Evolutionary conservation across 2,888 invertebrate species (phyloP).

Genomic region (Drosophila demipolita): DNA sequence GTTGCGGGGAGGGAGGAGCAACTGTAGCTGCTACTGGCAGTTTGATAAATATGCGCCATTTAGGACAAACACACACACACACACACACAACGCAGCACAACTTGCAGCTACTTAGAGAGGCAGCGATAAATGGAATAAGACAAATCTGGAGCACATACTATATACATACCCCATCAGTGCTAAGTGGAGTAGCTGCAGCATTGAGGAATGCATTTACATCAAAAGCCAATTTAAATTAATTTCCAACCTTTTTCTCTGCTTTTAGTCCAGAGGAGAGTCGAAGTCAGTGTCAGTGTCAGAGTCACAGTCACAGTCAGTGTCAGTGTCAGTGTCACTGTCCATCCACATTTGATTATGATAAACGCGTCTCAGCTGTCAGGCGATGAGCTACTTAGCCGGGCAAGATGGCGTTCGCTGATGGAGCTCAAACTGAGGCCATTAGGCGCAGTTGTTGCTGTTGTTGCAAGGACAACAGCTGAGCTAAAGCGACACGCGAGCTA

Average conservation of each 20-base stretch:
- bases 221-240: conserved; percentile 85
- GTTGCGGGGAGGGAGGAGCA: background rate
- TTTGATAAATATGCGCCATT: conserved; percentile 78
- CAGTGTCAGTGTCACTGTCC: conserved; percentile 41
- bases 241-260: conserved; percentile 79
- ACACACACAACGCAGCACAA: conserved; percentile 59
- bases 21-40: conserved; percentile 49
- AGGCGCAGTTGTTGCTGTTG: conserved; percentile 47
- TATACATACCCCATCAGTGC: conserved; percentile 7
- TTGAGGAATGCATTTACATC: conserved; percentile 85
- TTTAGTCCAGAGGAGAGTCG: conserved; percentile 3
- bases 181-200: conserved; percentile 40
- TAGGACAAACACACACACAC: conserved; percentile 71
- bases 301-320: conserved; percentile 45
- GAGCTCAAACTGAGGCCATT: conserved; percentile 60
- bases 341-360: conserved; percentile 81
- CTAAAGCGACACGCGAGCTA: conserved; percentile 68
- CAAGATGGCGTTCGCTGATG: conserved; percentile 62
- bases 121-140: conserved; percentile 57
- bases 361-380: conserved; percentile 83
- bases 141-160: conserved; percentile 70
- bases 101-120: conserved; percentile 70
- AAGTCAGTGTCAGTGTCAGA: conserved; percentile 31
- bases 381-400: conserved; percentile 68
- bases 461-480: conserved; percentile 78